phyloP scores from a whole-genome alignment of 2,113 vertebrate genomes.

The Solea solea region DNA sequence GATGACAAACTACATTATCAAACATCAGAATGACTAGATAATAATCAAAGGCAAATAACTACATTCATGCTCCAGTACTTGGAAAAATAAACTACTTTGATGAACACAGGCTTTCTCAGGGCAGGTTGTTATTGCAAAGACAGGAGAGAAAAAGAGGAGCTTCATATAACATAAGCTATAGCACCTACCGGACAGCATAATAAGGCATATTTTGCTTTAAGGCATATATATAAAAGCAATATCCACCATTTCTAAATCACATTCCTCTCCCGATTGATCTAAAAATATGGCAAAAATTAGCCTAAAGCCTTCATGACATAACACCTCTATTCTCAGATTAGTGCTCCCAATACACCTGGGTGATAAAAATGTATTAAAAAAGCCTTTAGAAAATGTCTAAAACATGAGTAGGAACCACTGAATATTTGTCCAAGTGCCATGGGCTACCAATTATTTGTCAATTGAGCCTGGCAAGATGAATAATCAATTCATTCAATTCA shows the following conservation, averaged over 20 bases:
- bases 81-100: no score
- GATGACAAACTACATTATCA: background rate
- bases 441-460: conserved; percentile 47
- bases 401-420: conserved; percentile 3
- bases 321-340: conserved; percentile 10
- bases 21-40: background rate
- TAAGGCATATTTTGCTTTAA: background rate
- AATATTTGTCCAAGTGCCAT: conserved; percentile 35
- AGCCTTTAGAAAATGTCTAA: conserved; percentile 34
- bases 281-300: conserved; percentile 10
- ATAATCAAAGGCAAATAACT: no score
- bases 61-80: no score
- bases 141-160: no score
- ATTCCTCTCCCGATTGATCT: background rate
- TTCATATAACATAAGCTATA: background rate
- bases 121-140: no score
- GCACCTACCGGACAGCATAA: background rate
- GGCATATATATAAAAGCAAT: background rate
- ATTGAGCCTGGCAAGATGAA: conserved; percentile 28
- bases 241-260: background rate
- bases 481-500: conserved; percentile 63
- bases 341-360: conserved; percentile 10
- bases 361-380: conserved; percentile 7
- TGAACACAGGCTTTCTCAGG: no score
- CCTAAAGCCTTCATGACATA: background rate